phyloP scores from a whole-genome alignment of 2,888 invertebrate genomes.

The Oegoconia quadripuncta region DNA sequence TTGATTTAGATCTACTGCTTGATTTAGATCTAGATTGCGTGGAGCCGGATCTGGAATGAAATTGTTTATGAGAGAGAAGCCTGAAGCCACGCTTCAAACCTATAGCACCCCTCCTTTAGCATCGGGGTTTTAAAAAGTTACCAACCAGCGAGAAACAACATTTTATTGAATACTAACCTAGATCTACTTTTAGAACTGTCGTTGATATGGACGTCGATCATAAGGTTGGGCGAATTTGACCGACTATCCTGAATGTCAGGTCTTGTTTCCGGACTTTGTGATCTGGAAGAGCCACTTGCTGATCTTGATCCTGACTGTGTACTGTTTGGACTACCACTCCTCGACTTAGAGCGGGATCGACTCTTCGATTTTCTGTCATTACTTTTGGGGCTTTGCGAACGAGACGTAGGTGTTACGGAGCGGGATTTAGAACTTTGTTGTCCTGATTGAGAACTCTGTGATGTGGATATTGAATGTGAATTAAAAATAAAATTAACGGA shows the following conservation, averaged over 20 bases:
- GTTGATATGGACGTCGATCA: conserved; percentile 69
- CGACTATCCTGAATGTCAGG: conserved; percentile 62
- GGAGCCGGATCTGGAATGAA: conserved; percentile 51
- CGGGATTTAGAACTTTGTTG: conserved; percentile 50
- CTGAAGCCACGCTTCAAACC: conserved; percentile 62
- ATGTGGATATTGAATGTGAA: conserved; percentile 41
- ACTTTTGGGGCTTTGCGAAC: conserved; percentile 40
- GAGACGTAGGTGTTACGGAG: conserved; percentile 39
- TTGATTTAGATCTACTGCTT: conserved; percentile 62
- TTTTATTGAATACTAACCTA: no score
- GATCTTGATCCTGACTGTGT: conserved; percentile 44
- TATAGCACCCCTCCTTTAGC: no score
- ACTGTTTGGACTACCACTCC: conserved; percentile 54
- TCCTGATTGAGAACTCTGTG: conserved; percentile 51
- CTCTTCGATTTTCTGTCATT: conserved; percentile 37
- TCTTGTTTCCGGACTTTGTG: conserved; percentile 51
- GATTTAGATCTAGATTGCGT: conserved; percentile 62
- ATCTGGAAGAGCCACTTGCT: conserved; percentile 51
- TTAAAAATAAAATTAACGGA: conserved; percentile 47
- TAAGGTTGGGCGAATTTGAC: conserved; percentile 74
- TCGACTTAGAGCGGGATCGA: conserved; percentile 62
- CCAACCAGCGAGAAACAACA: no score
- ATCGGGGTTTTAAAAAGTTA: no score
- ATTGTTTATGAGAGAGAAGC: conserved; percentile 27
- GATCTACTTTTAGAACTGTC: conserved; percentile 62